Conservation (phyloP, 2,113 vertebrate genomes). For the Mola mola region DNA sequence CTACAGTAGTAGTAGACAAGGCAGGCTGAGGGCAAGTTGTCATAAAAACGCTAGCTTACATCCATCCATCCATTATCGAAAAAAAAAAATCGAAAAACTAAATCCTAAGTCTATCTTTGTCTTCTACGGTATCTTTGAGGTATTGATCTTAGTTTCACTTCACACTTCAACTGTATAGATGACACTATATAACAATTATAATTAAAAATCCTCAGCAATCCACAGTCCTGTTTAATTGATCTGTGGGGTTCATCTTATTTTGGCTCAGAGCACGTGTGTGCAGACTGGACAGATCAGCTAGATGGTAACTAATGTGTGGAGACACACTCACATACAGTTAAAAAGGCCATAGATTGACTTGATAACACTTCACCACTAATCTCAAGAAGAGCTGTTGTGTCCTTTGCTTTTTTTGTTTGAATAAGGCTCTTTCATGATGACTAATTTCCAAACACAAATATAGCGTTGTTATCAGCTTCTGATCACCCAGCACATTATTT, state of each 20-base stretch:
- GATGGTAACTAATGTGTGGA: slow-evolving; percentile 50
- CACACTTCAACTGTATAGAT: not conserved
- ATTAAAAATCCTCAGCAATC: too few species aligned
- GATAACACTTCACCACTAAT: slow-evolving; percentile 58
- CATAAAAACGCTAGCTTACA: too few species aligned
- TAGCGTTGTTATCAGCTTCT: too few species aligned
- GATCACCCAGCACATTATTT: too few species aligned
- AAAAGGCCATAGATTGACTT: slow-evolving; percentile 41
- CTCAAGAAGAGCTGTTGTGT: slow-evolving; percentile 14
- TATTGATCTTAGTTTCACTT: slow-evolving; percentile 9
- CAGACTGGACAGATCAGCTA: slow-evolving; percentile 23
- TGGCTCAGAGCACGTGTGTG: slow-evolving; percentile 14
- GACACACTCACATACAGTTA: slow-evolving; percentile 41
- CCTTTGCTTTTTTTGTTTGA: slow-evolving; percentile 38
- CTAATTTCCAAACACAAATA: slow-evolving; percentile 23
- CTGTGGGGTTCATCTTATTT: slow-evolving; percentile 31
- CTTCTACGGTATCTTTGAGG: not conserved
- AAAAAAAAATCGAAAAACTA: not conserved
- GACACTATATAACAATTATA: too few species aligned
- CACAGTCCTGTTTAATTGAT: slow-evolving; percentile 20
- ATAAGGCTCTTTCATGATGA: slow-evolving; percentile 7
- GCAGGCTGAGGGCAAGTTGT: not conserved
- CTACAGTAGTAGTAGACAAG: not conserved
- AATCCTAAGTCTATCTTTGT: not conserved
- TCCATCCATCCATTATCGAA: not conserved